phyloP scores from a whole-genome alignment of 2,113 vertebrate genomes.

The Zosterops japonicus region DNA sequence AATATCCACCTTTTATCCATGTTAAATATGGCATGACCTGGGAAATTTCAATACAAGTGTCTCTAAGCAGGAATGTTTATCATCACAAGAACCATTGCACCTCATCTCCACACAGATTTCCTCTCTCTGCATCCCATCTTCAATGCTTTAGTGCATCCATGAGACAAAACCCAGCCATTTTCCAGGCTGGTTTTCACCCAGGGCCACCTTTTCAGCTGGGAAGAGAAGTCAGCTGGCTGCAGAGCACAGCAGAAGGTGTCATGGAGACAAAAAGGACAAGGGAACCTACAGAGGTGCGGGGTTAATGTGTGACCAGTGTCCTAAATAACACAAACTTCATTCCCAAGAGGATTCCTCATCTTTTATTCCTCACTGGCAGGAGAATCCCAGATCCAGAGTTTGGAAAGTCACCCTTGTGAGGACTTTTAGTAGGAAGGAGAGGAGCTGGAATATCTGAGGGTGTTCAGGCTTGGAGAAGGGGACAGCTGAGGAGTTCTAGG shows the following conservation, averaged over 20 bases:
- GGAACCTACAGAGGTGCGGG: not conserved
- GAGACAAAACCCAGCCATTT: not conserved
- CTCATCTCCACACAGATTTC: not conserved
- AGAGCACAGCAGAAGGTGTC: not conserved
- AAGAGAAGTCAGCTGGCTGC: not conserved
- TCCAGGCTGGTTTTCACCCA: not conserved
- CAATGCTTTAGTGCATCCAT: not conserved
- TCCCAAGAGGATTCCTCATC: not conserved
- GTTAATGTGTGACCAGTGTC: not conserved
- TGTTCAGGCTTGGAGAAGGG: not conserved
- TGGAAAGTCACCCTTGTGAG: not conserved
- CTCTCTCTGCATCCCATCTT: not conserved
- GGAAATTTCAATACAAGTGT: not conserved
- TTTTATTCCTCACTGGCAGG: not conserved
- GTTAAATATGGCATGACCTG: fast-evolving
- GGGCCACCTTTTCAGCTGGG: not conserved
- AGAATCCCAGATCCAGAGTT: not conserved
- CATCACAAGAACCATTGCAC: not conserved
- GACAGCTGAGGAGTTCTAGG: not conserved
- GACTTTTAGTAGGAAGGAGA: not conserved
- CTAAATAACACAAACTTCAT: not conserved
- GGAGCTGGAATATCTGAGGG: not conserved
- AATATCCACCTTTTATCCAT: no score
- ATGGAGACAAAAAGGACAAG: not conserved
- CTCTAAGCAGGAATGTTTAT: not conserved